Percentiles rank a stretch among this genome's conserved stretches.
Evolutionary conservation across 2,888 invertebrate genomes (phyloP).

Genomic region (Operophtera brumata): DNA sequence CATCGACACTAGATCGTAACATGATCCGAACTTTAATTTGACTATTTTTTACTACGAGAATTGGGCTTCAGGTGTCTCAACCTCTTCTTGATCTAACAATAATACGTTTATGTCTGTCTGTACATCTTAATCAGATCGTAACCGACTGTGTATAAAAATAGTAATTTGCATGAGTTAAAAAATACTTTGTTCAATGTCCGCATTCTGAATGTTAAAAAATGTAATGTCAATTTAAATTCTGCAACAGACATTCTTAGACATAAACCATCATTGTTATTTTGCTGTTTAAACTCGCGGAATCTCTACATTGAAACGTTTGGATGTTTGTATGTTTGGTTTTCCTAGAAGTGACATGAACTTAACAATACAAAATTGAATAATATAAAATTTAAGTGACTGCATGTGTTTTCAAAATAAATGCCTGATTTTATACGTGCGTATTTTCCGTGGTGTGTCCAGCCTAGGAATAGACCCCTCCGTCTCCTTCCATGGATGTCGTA

Average conservation of each 20-base stretch:
- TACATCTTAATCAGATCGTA: constrained; percentile 15
- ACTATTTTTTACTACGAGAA: too few relatives aligned
- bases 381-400: too few relatives aligned
- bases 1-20: too few relatives aligned
- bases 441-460: too few relatives aligned
- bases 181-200: constrained; percentile 13
- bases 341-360: too few relatives aligned
- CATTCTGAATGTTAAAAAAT: constrained; percentile 9
- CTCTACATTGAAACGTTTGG: background rate
- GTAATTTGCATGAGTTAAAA: constrained; percentile 7
- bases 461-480: too few relatives aligned
- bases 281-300: constrained; percentile 2
- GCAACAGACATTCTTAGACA: constrained; percentile 6
- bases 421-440: too few relatives aligned
- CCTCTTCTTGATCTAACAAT: background rate
- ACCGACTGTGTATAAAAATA: background rate
- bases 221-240: constrained; percentile 20
- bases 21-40: too few relatives aligned
- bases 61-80: constrained; percentile 7
- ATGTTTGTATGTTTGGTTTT: background rate
- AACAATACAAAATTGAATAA: too few relatives aligned
- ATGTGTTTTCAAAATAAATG: too few relatives aligned
- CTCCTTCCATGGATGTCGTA: too few relatives aligned
- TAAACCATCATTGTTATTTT: constrained; percentile 10
- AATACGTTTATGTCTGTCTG: background rate